Conservation (phyloP, 2,797 vertebrate species). For the Sus cebifrons region DNA sequence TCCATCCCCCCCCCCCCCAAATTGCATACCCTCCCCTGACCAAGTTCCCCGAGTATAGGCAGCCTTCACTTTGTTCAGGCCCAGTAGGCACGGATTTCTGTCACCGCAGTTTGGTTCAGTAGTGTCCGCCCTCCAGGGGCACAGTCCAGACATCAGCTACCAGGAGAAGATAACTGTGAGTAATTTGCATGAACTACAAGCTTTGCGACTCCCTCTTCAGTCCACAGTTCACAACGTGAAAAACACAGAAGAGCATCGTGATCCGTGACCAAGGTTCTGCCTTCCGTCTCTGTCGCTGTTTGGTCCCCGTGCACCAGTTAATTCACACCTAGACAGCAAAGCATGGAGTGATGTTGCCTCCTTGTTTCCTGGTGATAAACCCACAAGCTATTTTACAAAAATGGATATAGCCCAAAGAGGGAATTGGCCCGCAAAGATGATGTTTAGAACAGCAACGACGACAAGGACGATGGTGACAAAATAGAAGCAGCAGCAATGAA, state of each 20-base stretch:
- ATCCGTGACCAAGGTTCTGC: rapidly evolving
- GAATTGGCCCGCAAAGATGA: too few species aligned
- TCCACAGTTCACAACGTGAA: rapidly evolving
- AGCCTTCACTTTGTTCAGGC: too few species aligned
- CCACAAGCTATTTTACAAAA: not conserved
- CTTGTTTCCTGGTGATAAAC: not conserved
- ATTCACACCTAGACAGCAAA: not conserved
- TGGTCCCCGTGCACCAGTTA: rapidly evolving
- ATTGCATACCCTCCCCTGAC: not conserved
- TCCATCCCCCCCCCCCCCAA: too few species aligned
- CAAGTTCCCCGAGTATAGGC: not conserved
- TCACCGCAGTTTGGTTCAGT: rapidly evolving
- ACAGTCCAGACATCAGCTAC: not conserved
- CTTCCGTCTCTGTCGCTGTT: rapidly evolving
- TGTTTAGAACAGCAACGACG: not conserved
- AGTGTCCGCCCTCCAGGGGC: rapidly evolving
- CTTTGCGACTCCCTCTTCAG: not conserved
- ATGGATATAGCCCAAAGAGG: not conserved
- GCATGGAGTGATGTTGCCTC: rapidly evolving
- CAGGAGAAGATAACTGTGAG: rapidly evolving
- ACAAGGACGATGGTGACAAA: too few species aligned
- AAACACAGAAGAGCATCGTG: rapidly evolving
- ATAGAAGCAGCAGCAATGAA: too few species aligned
- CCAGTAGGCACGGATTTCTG: rapidly evolving
- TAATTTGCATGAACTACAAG: rapidly evolving